Percentiles rank a stretch among this genome's conserved stretches.
Evolutionary conservation across 2,797 vertebrate species (phyloP).

Genomic region (Poeciliopsis turneri): DNA sequence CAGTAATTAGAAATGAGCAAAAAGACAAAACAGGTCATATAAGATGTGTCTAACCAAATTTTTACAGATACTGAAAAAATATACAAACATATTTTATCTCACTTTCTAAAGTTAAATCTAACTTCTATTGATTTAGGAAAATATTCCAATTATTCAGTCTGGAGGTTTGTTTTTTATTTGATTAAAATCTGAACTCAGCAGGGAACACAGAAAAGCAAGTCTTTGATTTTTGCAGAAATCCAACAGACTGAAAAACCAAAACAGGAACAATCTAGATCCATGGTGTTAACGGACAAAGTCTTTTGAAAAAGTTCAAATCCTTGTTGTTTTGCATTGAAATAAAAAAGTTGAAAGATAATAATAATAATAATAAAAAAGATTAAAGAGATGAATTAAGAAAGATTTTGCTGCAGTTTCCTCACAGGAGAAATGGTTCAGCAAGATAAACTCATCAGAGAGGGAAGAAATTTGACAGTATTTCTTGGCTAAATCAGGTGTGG

Average conservation of each 20-base stretch:
- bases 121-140: slow-evolving; percentile 11
- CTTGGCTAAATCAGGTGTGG: slow-evolving; percentile 53
- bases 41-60: not conserved
- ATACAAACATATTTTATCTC: too few species aligned
- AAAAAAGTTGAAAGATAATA: slow-evolving; percentile 16
- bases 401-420: slow-evolving; percentile 22
- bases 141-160: slow-evolving; percentile 60
- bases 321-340: slow-evolving; percentile 35
- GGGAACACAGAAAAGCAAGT: slow-evolving; percentile 36
- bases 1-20: not conserved
- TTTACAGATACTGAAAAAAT: too few species aligned
- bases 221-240: slow-evolving; percentile 17
- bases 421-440: slow-evolving; percentile 47
- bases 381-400: slow-evolving; percentile 25
- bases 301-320: slow-evolving; percentile 47
- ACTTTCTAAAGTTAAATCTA: too few species aligned
- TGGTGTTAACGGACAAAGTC: slow-evolving; percentile 61
- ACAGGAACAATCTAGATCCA: slow-evolving; percentile 28
- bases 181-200: slow-evolving; percentile 53
- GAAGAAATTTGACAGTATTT: slow-evolving; percentile 36
- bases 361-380: slow-evolving; percentile 19
- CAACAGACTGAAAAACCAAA: slow-evolving; percentile 24
- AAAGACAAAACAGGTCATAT: not conserved
- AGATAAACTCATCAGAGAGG: slow-evolving; percentile 53
- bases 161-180: slow-evolving; percentile 37